Evolutionary conservation across 2,888 invertebrate genomes (phyloP), one percentile per base, ranked within the genome.

Genomic region (Xestia xanthographa): DNA sequence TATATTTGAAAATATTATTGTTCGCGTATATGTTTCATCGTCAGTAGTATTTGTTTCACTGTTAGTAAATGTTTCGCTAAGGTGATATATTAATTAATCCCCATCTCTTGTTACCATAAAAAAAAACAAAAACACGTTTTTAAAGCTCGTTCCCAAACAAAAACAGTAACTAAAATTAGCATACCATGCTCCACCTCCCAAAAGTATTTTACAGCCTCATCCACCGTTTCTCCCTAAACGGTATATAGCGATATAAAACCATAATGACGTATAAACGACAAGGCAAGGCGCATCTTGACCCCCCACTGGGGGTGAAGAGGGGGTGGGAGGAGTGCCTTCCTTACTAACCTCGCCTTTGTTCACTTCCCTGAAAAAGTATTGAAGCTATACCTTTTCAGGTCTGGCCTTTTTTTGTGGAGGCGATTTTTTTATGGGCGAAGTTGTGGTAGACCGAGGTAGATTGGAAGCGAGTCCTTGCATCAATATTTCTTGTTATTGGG

Each of bases 301-400:
- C 86, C 88, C 88, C 80, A 75, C 48, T 60, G 60, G 67, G 70
- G 53, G n/a, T 56, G 14, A 53, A 69, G 71, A 73, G 71, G 63
- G 72, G 76, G 79, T 73, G 76, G 79, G 83, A 62, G 67, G 84
- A 80, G 84, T 83, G 90, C 89, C 91, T 91, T 92, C 92, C 92
- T 92, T 91, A 86, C 88, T 86, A 89, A 85, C 86, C 80, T 85
- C 86, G 90, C 92, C 92, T 93, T 93, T 93, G 93, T 94, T 93
- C 92, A 80, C 68, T 80, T 76, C 76, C 72, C 86, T 87, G 88
- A 88, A 88, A 87, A 88, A 88, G 87, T 88, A 86, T 78, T 82
- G 74, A 84, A 84, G 77, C 77, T 84, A 67, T 81, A 72, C 82
- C 79, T 81, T 88, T 87, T 87, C 79, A 87, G 87, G 82, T 84